These are phyloP conservation scores for Drosophila rubida DNA, from an alignment of 2,888 invertebrate species.

Conservation along the genomic window DNA sequence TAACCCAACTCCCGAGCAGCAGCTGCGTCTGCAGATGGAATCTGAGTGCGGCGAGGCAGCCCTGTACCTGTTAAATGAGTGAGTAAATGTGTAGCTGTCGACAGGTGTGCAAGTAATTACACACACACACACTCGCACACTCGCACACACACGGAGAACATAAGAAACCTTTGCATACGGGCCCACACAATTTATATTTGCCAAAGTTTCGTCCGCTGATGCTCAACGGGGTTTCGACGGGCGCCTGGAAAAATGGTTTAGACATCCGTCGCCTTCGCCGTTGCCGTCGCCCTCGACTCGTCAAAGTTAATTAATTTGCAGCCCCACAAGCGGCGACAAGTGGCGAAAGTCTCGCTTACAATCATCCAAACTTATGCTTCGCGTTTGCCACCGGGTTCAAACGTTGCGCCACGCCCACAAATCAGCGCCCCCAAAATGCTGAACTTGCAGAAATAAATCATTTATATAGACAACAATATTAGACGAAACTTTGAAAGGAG, in stretches of 20 bases:
- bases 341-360: constrained; percentile 58
- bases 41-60: background rate
- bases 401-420: constrained; percentile 49
- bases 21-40: constrained; percentile 26
- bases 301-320: constrained; percentile 79
- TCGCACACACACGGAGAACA: constrained; percentile 26
- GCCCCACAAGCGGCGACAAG: constrained; percentile 49
- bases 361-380: constrained; percentile 39
- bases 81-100: constrained; percentile 80
- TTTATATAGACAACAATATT: constrained; percentile 26
- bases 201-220: constrained; percentile 66
- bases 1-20: constrained; percentile 57
- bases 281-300: too few relatives aligned
- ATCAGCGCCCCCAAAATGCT: constrained; percentile 30
- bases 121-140: constrained; percentile 74
- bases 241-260: constrained; percentile 69
- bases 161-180: constrained; percentile 69
- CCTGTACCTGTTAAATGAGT: constrained; percentile 71
- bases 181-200: constrained; percentile 76
- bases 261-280: constrained; percentile 69
- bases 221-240: constrained; percentile 22
- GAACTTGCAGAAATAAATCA: constrained; percentile 50
- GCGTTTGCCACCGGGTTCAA: background rate
- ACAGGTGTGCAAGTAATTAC: constrained; percentile 80
- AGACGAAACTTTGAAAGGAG: background rate